Percentiles rank a stretch among this genome's conserved stretches.
Conservation (phyloP, 1,140 invertebrate species). For the Orchestia grillus region DNA sequence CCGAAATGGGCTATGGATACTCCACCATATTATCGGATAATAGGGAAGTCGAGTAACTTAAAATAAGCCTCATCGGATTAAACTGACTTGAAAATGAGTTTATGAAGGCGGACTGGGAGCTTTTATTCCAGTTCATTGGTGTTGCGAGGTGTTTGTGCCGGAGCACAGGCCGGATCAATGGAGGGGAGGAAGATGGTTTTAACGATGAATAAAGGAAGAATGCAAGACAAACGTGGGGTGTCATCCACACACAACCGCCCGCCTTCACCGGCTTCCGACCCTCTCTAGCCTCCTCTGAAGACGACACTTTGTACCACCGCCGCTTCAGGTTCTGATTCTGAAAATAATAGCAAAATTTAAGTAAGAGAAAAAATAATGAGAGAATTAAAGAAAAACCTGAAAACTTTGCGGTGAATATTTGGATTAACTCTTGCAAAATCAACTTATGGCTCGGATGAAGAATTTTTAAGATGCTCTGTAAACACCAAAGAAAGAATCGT, state of each 20-base stretch:
- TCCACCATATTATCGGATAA: constrained; percentile 51
- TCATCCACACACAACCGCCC: constrained; percentile 1
- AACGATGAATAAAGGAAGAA: constrained; percentile 48
- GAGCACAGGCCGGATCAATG: constrained; percentile 7
- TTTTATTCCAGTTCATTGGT: constrained; percentile 54
- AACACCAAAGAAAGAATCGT: not conserved
- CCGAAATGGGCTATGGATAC: constrained; percentile 17
- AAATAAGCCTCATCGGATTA: constrained; percentile 54
- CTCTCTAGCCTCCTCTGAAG: not conserved
- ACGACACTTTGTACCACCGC: not conserved
- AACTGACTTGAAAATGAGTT: constrained; percentile 55
- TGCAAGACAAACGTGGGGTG: constrained; percentile 43
- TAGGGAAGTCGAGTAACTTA: constrained; percentile 50
- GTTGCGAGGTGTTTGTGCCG: constrained; percentile 51
- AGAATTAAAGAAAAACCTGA: not conserved
- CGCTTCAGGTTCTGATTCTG: not conserved
- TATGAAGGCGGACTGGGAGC: constrained; percentile 25
- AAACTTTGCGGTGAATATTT: not conserved
- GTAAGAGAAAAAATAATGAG: too few species aligned
- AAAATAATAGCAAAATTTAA: too few species aligned
- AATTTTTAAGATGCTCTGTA: not conserved
- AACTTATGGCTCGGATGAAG: not conserved
- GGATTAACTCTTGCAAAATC: not conserved
- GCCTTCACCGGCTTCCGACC: not conserved
- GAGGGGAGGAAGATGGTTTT: constrained; percentile 49